A percentile compares a stretch with the other conserved stretches of the same genome.
Conservation (phyloP, 2,113 vertebrate genomes). For the Paramormyrops kingsleyae region DNA sequence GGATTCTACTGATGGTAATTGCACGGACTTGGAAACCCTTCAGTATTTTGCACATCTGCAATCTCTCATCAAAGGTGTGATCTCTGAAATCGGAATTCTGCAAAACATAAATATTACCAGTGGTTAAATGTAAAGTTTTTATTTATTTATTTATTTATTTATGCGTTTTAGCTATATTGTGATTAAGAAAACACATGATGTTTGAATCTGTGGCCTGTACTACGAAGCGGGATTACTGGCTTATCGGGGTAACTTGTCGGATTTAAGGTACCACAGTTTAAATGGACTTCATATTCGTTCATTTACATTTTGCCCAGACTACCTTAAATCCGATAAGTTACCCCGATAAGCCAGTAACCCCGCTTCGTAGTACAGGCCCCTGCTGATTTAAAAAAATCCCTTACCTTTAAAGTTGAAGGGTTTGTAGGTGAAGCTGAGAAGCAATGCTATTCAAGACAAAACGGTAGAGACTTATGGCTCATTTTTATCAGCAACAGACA, state of each 20-base stretch:
- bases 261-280: too few species aligned
- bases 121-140: background rate
- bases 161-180: background rate
- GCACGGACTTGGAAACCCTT: conserved; percentile 65
- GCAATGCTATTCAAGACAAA: conserved; percentile 49
- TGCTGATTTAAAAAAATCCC: background rate
- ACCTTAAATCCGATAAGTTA: too few species aligned
- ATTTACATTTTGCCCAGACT: too few species aligned
- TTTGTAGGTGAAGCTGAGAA: conserved; percentile 26
- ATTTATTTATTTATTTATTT: background rate
- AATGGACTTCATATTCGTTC: too few species aligned
- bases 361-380: too few species aligned
- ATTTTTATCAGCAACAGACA: background rate
- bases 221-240: too few species aligned
- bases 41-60: conserved; percentile 66
- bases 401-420: conserved; percentile 17
- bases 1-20: conserved; percentile 66
- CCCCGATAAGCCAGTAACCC: too few species aligned
- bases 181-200: background rate
- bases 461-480: background rate
- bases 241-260: too few species aligned
- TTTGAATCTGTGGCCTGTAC: background rate
- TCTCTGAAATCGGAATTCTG: conserved; percentile 28
- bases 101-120: background rate
- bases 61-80: conserved; percentile 43